phyloP scores from a whole-genome alignment of 2,888 invertebrate genomes.

The Drosophila colorata region DNA sequence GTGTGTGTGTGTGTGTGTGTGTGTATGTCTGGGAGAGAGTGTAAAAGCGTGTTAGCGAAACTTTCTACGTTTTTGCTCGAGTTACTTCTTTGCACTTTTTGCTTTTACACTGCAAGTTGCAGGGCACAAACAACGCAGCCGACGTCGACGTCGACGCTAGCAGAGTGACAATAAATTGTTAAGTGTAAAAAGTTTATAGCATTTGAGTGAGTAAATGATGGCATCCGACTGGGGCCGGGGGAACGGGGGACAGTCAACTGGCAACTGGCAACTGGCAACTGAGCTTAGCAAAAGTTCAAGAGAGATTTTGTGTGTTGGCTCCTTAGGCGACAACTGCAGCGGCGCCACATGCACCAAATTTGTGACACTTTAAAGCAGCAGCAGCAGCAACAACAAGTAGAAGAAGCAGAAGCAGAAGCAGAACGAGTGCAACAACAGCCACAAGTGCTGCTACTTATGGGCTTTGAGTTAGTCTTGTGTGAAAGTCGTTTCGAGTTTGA shows the following conservation, averaged over 20 bases:
- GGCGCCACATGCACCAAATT: conserved; percentile 37
- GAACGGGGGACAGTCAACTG: not conserved
- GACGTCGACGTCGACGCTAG: conserved; percentile 22
- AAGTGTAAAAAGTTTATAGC: conserved; percentile 77
- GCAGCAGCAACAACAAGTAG: conserved; percentile 3
- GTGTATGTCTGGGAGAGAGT: conserved; percentile 50
- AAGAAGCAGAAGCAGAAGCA: not conserved
- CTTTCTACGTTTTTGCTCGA: conserved; percentile 70
- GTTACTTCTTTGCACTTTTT: conserved; percentile 54
- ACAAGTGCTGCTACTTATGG: conserved; percentile 23
- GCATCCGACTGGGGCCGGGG: conserved; percentile 45
- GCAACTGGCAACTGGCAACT: conserved; percentile 14
- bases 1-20: conserved; percentile 16
- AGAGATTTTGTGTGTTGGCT: conserved; percentile 53
- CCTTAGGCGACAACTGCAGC: conserved; percentile 24
- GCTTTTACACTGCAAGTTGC: conserved; percentile 45
- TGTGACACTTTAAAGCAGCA: conserved; percentile 45
- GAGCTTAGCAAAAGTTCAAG: conserved; percentile 57
- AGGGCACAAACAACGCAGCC: conserved; percentile 32
- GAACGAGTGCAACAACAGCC: conserved; percentile 12
- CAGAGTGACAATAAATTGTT: conserved; percentile 78
- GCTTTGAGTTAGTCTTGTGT: conserved; percentile 41
- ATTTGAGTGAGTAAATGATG: conserved; percentile 77
- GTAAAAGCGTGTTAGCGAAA: conserved; percentile 74
- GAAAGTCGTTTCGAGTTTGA: conserved; percentile 51